These are phyloP conservation scores for Helicoverpa assulta DNA, from an alignment of 2,888 invertebrate species.

Conservation along the genomic window DNA sequence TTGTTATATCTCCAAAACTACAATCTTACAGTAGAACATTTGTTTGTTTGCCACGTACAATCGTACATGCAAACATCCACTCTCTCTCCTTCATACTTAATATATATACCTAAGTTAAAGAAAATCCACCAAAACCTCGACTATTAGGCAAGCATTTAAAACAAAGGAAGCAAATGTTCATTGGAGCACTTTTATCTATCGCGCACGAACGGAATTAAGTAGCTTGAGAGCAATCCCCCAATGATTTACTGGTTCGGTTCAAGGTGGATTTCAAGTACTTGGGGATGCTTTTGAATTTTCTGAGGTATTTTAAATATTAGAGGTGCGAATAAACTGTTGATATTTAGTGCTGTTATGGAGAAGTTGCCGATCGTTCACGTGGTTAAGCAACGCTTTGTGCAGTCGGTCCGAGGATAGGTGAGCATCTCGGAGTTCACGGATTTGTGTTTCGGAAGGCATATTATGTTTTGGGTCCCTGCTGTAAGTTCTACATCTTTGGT, in stretches of 20 bases:
- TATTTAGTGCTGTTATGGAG: too few species aligned
- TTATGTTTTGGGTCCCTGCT: too few species aligned
- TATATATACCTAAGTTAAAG: not conserved
- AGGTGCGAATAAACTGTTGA: not conserved
- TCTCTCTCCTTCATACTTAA: not conserved
- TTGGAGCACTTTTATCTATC: slow-evolving; percentile 56
- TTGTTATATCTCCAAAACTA: too few species aligned
- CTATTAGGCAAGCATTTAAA: slow-evolving; percentile 26
- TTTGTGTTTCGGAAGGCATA: too few species aligned
- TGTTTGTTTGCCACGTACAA: too few species aligned
- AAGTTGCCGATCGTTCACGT: too few species aligned
- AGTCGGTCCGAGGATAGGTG: too few species aligned
- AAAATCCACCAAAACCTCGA: slow-evolving; percentile 1
- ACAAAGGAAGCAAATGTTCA: slow-evolving; percentile 54
- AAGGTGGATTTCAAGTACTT: slow-evolving; percentile 26
- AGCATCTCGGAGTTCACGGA: too few species aligned
- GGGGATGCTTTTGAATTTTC: slow-evolving; percentile 39
- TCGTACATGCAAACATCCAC: too few species aligned
- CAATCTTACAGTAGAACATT: too few species aligned
- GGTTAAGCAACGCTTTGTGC: too few species aligned
- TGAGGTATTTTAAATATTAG: slow-evolving; percentile 32
- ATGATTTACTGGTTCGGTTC: slow-evolving; percentile 43
- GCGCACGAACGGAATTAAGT: slow-evolving; percentile 55
- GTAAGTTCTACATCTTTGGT: too few species aligned
- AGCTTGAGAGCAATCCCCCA: slow-evolving; percentile 38